These are phyloP conservation scores for Erynnis tages DNA, from an alignment of 2,888 invertebrate species.

Conservation along the genomic window DNA sequence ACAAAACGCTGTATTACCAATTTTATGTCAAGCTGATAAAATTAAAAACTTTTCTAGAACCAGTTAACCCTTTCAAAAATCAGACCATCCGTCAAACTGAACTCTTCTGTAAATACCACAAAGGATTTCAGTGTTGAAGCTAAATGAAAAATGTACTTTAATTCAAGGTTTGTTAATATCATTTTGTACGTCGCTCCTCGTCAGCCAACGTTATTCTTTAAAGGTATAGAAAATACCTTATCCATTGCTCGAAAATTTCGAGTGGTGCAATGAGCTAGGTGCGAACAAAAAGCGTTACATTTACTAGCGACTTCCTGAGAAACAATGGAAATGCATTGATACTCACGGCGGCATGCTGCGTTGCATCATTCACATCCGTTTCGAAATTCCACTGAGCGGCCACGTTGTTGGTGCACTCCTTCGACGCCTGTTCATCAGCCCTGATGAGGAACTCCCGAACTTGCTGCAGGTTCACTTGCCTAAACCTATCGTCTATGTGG, in stretches of 20 bases:
- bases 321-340: slow-evolving; percentile 31
- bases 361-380: slow-evolving; percentile 91
- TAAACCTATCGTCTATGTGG: slow-evolving; percentile 65
- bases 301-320: slow-evolving; percentile 26
- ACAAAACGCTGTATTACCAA: no score
- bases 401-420: slow-evolving; percentile 92
- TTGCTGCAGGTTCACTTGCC: slow-evolving; percentile 68
- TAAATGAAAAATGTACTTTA: no score
- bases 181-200: no score
- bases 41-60: no score
- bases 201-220: no score
- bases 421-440: slow-evolving; percentile 88
- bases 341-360: slow-evolving; percentile 92
- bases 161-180: no score
- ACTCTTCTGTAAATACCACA: no score
- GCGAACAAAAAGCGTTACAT: slow-evolving; percentile 24
- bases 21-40: no score
- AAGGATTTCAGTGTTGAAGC: no score
- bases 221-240: background rate
- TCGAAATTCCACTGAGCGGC: slow-evolving; percentile 94
- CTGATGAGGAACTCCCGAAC: slow-evolving; percentile 83
- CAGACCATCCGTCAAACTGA: no score
- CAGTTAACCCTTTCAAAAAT: no score
- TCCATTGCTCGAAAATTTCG: background rate
- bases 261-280: background rate